A percentile compares a stretch with the other conserved stretches of the same genome.
phyloP scores from a whole-genome alignment of 2,888 invertebrate species.

The Caenorhabditis angaria region DNA sequence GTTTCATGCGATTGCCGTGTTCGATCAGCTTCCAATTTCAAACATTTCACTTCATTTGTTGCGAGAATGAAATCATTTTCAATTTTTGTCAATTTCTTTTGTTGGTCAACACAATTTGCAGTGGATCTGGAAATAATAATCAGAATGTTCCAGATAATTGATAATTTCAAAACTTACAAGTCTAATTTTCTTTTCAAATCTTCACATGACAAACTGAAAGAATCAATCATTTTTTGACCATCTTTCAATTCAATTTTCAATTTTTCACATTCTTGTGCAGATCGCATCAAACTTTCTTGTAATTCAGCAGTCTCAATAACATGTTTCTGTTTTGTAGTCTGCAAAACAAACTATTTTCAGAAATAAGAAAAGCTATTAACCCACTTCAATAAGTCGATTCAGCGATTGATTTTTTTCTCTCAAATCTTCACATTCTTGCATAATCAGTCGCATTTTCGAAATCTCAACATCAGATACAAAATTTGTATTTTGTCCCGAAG shows the following conservation, averaged over 20 bases:
- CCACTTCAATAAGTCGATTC: conserved; percentile 7
- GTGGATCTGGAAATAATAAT: neutral
- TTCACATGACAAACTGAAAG: conserved; percentile 4
- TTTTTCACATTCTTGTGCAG: conserved; percentile 30
- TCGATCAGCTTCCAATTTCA: conserved; percentile 9
- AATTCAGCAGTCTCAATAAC: neutral
- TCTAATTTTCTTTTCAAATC: conserved; percentile 16
- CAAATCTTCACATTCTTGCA: conserved; percentile 41
- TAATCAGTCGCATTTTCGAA: conserved; percentile 29
- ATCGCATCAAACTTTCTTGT: conserved; percentile 4
- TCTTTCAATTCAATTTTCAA: conserved; percentile 29
- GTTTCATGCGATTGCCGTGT: neutral
- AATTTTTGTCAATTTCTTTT: neutral
- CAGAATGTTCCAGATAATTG: too few species aligned
- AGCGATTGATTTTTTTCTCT: conserved; percentile 33
- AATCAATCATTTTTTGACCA: conserved; percentile 13
- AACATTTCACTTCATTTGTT: neutral
- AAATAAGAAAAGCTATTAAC: neutral
- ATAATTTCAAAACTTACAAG: neutral
- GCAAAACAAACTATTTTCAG: conserved; percentile 1
- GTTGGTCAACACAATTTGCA: neutral
- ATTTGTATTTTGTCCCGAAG: neutral
- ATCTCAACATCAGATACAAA: conserved; percentile 13
- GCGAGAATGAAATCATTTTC: neutral
- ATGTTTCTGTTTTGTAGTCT: conserved; percentile 2